These are phyloP conservation scores for Microcebus jonahi DNA, from an alignment of 2,113 vertebrate species.

Conservation along the genomic window DNA sequence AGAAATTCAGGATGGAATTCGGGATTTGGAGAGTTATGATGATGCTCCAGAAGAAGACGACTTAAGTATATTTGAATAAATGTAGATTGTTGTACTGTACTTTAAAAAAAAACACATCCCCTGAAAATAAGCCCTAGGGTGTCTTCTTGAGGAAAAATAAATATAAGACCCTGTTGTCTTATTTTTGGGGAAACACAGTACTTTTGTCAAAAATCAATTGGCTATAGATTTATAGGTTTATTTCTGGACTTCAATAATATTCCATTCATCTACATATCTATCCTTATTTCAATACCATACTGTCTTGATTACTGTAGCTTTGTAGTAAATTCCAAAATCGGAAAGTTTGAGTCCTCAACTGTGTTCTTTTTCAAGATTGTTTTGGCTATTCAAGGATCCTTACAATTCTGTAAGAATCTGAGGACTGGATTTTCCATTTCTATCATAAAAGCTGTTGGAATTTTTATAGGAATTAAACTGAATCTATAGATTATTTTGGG, in stretches of 20 bases:
- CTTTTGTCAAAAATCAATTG: neutral
- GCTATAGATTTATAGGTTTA: neutral
- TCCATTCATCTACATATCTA: neutral
- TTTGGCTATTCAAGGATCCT: neutral
- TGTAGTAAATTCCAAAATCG: neutral
- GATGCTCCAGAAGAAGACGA: no score
- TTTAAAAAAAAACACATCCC: no score
- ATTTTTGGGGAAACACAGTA: neutral
- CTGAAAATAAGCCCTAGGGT: no score
- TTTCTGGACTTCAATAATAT: neutral
- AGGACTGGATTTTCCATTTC: neutral
- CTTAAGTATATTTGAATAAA: no score
- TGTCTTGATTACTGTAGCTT: neutral
- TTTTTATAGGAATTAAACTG: conserved; percentile 13
- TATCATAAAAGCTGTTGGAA: neutral
- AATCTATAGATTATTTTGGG: neutral
- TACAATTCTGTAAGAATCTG: neutral
- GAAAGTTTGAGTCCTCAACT: neutral
- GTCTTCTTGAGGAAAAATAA: no score
- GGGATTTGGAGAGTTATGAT: no score
- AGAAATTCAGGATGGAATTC: no score
- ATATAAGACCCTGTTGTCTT: no score
- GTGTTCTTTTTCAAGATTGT: neutral
- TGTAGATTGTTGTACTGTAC: no score
- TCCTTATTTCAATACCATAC: neutral